Evolutionary conservation across 2,888 invertebrate genomes (phyloP).

Genomic region (Parapristionchus giblindavisi): DNA sequence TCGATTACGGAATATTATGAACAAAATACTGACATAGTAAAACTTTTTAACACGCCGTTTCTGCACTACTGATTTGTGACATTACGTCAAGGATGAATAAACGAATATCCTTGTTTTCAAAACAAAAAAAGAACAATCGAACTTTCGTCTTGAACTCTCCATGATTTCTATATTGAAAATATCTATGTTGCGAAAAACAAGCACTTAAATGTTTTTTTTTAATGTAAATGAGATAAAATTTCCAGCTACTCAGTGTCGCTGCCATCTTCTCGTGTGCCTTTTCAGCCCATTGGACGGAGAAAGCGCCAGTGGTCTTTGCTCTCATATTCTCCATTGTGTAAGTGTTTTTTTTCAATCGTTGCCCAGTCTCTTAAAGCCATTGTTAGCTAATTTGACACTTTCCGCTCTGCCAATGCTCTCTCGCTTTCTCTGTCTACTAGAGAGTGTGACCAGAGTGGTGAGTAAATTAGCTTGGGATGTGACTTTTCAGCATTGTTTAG

Average conservation of each 20-base stretch:
- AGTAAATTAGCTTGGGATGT: neutral
- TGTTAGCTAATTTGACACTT: neutral
- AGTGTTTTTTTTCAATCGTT: neutral
- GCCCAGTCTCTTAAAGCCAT: neutral
- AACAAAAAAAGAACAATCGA: no score
- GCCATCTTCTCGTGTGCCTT: constrained; percentile 35
- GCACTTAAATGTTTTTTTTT: neutral
- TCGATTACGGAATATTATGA: no score
- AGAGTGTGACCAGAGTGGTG: no score
- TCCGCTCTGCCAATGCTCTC: no score
- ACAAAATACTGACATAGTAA: no score
- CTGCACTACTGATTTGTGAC: no score
- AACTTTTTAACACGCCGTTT: no score
- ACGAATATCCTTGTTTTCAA: no score
- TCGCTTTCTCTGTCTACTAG: neutral
- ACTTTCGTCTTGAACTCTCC: no score
- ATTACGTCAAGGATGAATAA: no score
- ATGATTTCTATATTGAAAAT: no score
- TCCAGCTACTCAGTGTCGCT: constrained; percentile 14
- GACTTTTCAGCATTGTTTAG: no score
- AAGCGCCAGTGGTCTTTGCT: constrained; percentile 28
- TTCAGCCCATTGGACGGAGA: constrained; percentile 33
- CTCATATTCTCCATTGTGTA: constrained; percentile 27
- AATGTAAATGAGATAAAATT: neutral
- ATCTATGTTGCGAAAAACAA: neutral